Evolutionary conservation across 2,888 invertebrate species (phyloP).

Genomic region (Campoplex capitator): DNA sequence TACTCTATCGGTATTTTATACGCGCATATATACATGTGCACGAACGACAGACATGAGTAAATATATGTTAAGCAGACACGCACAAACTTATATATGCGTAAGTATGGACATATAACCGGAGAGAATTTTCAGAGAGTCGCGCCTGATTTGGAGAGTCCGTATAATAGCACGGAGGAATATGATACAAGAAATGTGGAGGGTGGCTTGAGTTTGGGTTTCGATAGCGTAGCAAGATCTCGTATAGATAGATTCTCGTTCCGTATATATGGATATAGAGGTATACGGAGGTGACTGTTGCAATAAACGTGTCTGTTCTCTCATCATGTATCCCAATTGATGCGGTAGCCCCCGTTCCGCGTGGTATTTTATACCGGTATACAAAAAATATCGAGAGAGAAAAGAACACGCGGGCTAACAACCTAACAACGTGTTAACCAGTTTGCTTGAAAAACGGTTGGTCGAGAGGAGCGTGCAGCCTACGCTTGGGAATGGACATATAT

Average conservation of each 20-base stretch:
- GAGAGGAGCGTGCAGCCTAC: neutral
- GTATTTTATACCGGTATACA: conserved; percentile 7
- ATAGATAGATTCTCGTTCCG: neutral
- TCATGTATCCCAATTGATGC: conserved; percentile 21
- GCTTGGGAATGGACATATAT: neutral
- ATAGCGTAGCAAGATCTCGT: neutral
- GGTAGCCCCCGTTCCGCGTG: conserved; percentile 20
- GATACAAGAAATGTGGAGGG: conserved; percentile 30
- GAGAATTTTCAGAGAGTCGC: conserved; percentile 31
- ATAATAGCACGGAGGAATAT: conserved; percentile 33
- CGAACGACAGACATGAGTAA: neutral
- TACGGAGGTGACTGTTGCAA: neutral
- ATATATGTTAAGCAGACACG: neutral
- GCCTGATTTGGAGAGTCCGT: conserved; percentile 44
- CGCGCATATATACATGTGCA: neutral
- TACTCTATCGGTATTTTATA: conserved; percentile 26
- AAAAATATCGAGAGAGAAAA: conserved; percentile 13
- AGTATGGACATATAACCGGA: conserved; percentile 12
- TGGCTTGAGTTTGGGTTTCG: conserved; percentile 27
- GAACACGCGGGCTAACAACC: conserved; percentile 60
- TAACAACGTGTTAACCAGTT: conserved; percentile 68
- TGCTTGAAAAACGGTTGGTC: conserved; percentile 39
- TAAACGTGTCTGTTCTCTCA: conserved; percentile 2
- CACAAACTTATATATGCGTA: neutral
- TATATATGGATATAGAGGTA: neutral